Conservation (phyloP, 2,113 vertebrate species). For the Dascyllus trimaculatus region DNA sequence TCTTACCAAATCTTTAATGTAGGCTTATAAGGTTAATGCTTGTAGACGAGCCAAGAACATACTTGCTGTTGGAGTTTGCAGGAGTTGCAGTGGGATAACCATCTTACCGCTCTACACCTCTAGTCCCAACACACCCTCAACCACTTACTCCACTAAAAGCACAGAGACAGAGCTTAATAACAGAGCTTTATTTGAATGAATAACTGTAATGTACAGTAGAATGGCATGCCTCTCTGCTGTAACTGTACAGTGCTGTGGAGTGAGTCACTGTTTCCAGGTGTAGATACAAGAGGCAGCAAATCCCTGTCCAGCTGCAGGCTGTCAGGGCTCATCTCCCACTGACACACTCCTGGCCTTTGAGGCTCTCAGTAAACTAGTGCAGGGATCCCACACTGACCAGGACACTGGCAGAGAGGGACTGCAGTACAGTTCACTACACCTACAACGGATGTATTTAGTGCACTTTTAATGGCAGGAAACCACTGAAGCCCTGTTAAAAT, state of each 20-base stretch:
- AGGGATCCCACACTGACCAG: constrained; percentile 36
- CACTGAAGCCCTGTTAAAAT: not conserved
- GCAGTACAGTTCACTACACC: constrained; percentile 6
- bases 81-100: not conserved
- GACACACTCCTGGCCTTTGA: constrained; percentile 51
- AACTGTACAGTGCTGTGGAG: constrained; percentile 6
- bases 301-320: constrained; percentile 58
- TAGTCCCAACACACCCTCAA: not conserved
- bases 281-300: constrained; percentile 30
- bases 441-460: not conserved
- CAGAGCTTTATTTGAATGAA: not conserved
- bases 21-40: too few species aligned
- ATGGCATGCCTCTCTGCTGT: not conserved
- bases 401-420: constrained; percentile 20
- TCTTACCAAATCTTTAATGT: too few species aligned
- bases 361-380: constrained; percentile 51
- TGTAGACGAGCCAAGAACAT: too few species aligned
- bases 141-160: not conserved
- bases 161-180: not conserved
- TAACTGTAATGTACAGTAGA: not conserved
- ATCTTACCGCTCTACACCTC: not conserved
- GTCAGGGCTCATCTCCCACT: constrained; percentile 49
- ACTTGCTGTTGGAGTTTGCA: too few species aligned
- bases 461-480: constrained; percentile 21
- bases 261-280: constrained; percentile 28